These are phyloP conservation scores for Rhabdophis nuchalis DNA, from an alignment of 2,797 vertebrate species.

Conservation along the genomic window DNA sequence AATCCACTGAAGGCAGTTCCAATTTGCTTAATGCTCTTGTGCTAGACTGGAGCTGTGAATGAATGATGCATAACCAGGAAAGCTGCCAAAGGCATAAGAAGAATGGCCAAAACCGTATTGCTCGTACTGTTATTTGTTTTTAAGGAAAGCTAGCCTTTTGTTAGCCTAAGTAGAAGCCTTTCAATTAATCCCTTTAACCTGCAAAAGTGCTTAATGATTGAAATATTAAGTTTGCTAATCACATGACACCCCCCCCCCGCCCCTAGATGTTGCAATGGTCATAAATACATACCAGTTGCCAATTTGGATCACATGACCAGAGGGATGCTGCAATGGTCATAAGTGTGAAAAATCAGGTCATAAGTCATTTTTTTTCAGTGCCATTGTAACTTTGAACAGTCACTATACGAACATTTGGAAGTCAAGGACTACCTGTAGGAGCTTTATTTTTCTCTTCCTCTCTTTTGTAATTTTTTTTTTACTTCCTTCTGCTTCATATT, in stretches of 20 bases:
- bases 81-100: slow-evolving; percentile 14
- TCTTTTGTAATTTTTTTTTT: not conserved
- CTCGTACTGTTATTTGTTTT: slow-evolving; percentile 8
- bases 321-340: not conserved
- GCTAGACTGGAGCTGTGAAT: slow-evolving; percentile 5
- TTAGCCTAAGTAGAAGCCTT: not conserved
- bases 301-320: not conserved
- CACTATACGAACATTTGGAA: not conserved
- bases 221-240: not conserved
- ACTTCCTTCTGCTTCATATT: not conserved
- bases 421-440: not conserved
- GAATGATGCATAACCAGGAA: not conserved
- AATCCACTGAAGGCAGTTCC: slow-evolving; percentile 11
- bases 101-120: not conserved
- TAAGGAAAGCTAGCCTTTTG: not conserved
- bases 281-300: not conserved
- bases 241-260: not conserved
- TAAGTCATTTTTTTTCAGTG: not conserved
- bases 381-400: not conserved
- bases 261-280: not conserved
- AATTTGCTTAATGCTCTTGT: slow-evolving; percentile 14
- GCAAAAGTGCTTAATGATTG: not conserved
- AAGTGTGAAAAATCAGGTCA: not conserved
- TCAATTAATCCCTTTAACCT: not conserved
- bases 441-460: not conserved